A percentile compares a stretch with the other conserved stretches of the same genome.
Evolutionary conservation across 2,797 vertebrate species (phyloP).

Genomic region (Melanogrammus aeglefinus): DNA sequence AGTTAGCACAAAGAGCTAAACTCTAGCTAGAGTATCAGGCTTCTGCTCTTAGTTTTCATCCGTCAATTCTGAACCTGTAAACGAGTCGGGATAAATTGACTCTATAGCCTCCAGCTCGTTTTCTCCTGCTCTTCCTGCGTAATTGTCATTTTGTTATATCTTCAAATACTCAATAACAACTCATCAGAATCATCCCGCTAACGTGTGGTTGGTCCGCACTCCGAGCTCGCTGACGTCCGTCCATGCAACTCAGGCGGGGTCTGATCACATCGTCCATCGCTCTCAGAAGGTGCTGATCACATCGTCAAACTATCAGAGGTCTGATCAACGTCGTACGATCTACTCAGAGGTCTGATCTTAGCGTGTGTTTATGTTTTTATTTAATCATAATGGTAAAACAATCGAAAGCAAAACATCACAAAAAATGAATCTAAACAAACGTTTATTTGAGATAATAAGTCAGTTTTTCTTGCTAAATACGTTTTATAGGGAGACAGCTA

Average conservation of each 20-base stretch:
- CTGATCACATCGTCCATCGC: constrained; percentile 3
- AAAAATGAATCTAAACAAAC: too few relatives aligned
- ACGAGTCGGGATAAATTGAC: constrained; percentile 94
- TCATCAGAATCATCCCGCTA: constrained; percentile 36
- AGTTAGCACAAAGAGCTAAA: constrained; percentile 25
- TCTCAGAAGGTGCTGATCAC: too few relatives aligned
- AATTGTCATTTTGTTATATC: constrained; percentile 82
- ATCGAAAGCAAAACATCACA: too few relatives aligned
- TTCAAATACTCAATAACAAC: constrained; percentile 39
- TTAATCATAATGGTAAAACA: too few relatives aligned
- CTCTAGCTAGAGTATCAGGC: neutral
- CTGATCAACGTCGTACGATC: too few relatives aligned
- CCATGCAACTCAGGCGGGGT: constrained; percentile 11
- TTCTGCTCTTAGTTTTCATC: too few relatives aligned
- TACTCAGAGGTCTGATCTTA: too few relatives aligned
- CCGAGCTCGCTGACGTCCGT: constrained; percentile 46
- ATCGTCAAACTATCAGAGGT: too few relatives aligned
- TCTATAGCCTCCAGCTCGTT: constrained; percentile 93
- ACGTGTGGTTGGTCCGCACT: constrained; percentile 8
- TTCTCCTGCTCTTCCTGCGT: constrained; percentile 89
- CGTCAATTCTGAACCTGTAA: constrained; percentile 77
- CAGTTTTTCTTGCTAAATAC: too few relatives aligned
- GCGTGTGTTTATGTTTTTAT: too few relatives aligned
- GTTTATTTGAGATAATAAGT: too few relatives aligned
- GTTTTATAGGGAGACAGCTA: too few relatives aligned